phyloP scores from a whole-genome alignment of 2,888 invertebrate genomes.

The Galeruca laticollis region DNA sequence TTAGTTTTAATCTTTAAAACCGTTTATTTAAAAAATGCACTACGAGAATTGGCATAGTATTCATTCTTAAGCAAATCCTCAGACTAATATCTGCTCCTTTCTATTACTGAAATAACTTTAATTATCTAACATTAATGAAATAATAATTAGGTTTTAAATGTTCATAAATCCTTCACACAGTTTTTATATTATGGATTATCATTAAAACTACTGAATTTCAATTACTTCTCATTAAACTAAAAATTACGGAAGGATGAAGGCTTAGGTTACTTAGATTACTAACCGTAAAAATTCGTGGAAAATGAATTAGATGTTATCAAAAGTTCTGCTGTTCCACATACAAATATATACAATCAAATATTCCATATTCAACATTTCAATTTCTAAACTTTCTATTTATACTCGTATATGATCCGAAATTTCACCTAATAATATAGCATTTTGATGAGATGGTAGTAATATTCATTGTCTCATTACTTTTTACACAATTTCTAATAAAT shows the following conservation, averaged over 20 bases:
- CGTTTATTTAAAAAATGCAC: too few relatives aligned
- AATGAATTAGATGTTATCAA: neutral
- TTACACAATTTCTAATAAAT: neutral
- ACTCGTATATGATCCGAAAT: neutral
- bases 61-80: too few relatives aligned
- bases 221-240: neutral
- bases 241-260: neutral
- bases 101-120: too few relatives aligned
- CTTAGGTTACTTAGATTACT: too few relatives aligned
- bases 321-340: neutral
- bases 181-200: too few relatives aligned
- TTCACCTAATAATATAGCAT: neutral
- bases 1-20: too few relatives aligned
- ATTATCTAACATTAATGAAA: too few relatives aligned
- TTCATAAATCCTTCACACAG: neutral
- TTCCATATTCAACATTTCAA: neutral
- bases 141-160: too few relatives aligned
- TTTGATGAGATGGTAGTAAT: neutral
- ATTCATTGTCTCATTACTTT: neutral
- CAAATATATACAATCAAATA: neutral
- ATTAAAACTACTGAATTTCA: too few relatives aligned
- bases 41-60: too few relatives aligned
- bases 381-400: constrained; percentile 22
- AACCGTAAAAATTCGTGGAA: neutral
- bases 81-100: too few relatives aligned